Percentiles rank a stretch among this genome's conserved stretches.
These are phyloP conservation scores for Drosophila phalerata DNA, from an alignment of 2,888 invertebrate species.

Conservation along the genomic window DNA sequence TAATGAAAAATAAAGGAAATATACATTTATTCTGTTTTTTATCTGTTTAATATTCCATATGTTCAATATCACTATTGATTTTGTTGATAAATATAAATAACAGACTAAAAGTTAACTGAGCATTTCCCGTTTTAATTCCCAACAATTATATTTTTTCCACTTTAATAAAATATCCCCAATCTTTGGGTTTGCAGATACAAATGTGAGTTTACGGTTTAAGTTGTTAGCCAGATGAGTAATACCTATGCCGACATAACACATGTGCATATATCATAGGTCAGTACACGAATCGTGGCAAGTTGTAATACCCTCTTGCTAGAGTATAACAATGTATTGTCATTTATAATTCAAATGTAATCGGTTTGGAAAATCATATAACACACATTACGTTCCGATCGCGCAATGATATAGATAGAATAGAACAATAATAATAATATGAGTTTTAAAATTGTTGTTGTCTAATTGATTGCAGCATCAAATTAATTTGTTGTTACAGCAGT, in stretches of 20 bases:
- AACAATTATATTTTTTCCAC: not conserved
- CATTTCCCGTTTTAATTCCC: too few relatives aligned
- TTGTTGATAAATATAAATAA: too few relatives aligned
- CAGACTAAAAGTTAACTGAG: too few relatives aligned
- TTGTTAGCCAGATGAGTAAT: slow-evolving; percentile 3
- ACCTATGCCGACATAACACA: not conserved
- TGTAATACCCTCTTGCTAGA: not conserved
- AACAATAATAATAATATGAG: slow-evolving; percentile 7
- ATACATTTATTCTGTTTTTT: too few relatives aligned
- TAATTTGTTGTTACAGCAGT: slow-evolving; percentile 23
- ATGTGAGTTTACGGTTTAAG: not conserved
- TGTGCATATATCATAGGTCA: slow-evolving; percentile 3
- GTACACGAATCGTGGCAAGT: slow-evolving; percentile 6
- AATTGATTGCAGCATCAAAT: slow-evolving; percentile 24
- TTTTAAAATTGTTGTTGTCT: slow-evolving; percentile 11
- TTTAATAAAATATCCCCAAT: not conserved
- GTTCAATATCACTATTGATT: too few relatives aligned
- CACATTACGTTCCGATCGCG: slow-evolving; percentile 12
- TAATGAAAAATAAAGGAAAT: not conserved
- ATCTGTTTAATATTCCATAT: too few relatives aligned
- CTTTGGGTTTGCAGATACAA: not conserved
- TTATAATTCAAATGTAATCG: slow-evolving; percentile 23
- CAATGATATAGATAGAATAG: slow-evolving; percentile 18
- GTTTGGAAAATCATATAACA: slow-evolving; percentile 19
- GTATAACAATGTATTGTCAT: slow-evolving; percentile 11